A percentile compares a stretch with the other conserved stretches of the same genome.
Conservation (phyloP, 2,797 vertebrate genomes). For the Sphaeramia orbicularis region DNA sequence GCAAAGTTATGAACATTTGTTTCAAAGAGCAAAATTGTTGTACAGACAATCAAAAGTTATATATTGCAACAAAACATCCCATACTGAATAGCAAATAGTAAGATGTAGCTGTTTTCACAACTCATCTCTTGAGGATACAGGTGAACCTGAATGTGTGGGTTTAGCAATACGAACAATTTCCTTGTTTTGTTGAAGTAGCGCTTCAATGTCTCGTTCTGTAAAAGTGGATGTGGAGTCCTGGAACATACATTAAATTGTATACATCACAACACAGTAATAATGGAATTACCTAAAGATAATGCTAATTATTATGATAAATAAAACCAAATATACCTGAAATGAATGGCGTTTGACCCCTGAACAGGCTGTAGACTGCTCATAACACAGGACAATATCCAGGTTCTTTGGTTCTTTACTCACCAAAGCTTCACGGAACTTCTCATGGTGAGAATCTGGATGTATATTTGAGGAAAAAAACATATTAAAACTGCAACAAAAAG, state of each 20-base stretch:
- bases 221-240: constrained; percentile 61
- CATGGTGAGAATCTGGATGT: constrained; percentile 60
- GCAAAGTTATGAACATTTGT: not conserved
- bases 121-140: constrained; percentile 55
- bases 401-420: constrained; percentile 50
- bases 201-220: constrained; percentile 59
- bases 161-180: constrained; percentile 57
- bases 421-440: constrained; percentile 58
- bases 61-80: not conserved
- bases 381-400: constrained; percentile 69
- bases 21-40: constrained; percentile 27
- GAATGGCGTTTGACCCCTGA: constrained; percentile 71
- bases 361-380: constrained; percentile 73
- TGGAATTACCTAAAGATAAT: too few species aligned
- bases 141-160: constrained; percentile 45
- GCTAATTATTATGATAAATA: not conserved
- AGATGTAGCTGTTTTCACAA: constrained; percentile 47
- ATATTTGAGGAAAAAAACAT: not conserved
- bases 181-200: constrained; percentile 64
- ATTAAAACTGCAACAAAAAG: not conserved
- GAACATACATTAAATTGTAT: constrained; percentile 13
- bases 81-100: not conserved
- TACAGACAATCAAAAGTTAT: not conserved
- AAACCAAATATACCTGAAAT: constrained; percentile 43
- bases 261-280: too few species aligned